phyloP scores from a whole-genome alignment of 53 echinoderm and acorn worm genomes.

The Zoroaster sp. region DNA sequence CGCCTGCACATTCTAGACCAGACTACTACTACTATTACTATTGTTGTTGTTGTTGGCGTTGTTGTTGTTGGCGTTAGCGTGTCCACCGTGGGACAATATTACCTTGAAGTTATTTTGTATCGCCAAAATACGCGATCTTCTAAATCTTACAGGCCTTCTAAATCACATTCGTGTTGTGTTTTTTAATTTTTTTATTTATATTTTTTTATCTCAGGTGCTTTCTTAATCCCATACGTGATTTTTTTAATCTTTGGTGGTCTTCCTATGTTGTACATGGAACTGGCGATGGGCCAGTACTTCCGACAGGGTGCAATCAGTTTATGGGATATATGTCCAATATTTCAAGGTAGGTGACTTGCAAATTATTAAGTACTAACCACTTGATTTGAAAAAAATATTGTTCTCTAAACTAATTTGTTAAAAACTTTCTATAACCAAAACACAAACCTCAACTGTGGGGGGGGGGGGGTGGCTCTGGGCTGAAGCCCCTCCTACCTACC shows the following conservation, averaged over 20 bases:
- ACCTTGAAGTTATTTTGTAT: background rate
- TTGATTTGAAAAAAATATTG: too few relatives aligned
- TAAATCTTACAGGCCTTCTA: background rate
- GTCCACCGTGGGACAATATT: background rate
- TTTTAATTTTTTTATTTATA: background rate
- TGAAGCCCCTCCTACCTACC: background rate
- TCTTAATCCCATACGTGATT: slow-evolving; percentile 85
- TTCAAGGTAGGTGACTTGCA: slow-evolving; percentile 62
- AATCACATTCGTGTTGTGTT: background rate
- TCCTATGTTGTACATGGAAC: slow-evolving; percentile 84
- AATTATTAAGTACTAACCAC: background rate
- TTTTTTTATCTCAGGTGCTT: slow-evolving; percentile 67
- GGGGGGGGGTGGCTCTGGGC: background rate
- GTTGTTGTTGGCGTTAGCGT: too few relatives aligned
- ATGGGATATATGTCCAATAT: slow-evolving; percentile 85
- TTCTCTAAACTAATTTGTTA: too few relatives aligned
- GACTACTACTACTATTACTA: too few relatives aligned
- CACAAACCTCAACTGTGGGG: background rate
- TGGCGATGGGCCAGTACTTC: slow-evolving; percentile 81
- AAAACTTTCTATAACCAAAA: background rate
- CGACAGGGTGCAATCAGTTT: slow-evolving; percentile 79
- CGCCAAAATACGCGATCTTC: background rate
- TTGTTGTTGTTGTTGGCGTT: too few relatives aligned
- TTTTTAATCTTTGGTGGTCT: slow-evolving; percentile 86
- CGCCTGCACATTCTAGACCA: too few relatives aligned